phyloP scores from a whole-genome alignment of 2,113 vertebrate species.

The Megalops atlanticus region DNA sequence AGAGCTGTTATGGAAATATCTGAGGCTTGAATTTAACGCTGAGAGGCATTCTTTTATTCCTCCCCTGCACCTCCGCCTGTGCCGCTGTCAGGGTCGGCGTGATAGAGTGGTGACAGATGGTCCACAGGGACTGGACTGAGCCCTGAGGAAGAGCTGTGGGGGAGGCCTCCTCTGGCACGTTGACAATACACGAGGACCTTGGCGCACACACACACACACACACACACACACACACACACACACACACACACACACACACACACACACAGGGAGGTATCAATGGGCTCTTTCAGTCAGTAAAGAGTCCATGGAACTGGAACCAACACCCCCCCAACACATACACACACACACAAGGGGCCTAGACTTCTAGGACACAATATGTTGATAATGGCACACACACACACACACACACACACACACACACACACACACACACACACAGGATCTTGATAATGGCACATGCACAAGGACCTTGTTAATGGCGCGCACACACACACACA shows the following conservation, averaged over 20 bases:
- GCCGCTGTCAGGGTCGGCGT: slow-evolving; percentile 58
- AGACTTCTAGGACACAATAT: no score
- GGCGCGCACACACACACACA: no score
- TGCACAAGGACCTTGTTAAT: no score
- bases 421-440: background rate
- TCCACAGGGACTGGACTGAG: slow-evolving; percentile 60
- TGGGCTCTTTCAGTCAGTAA: background rate
- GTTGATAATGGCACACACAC: no score
- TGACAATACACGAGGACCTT: slow-evolving; percentile 54
- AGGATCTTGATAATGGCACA: slow-evolving; percentile 2
- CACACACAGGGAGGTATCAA: no score
- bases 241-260: background rate
- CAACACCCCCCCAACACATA: background rate
- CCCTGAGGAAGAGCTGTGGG: slow-evolving; percentile 55
- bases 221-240: slow-evolving; percentile 26
- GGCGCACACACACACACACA: slow-evolving; percentile 8
- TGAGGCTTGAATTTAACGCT: background rate
- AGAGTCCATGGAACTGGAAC: no score
- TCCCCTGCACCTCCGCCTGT: slow-evolving; percentile 47
- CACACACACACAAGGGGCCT: background rate
- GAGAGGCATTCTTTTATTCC: slow-evolving; percentile 54
- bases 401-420: no score
- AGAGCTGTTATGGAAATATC: background rate
- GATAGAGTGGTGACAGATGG: slow-evolving; percentile 67
- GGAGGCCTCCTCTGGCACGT: slow-evolving; percentile 59